Conservation (phyloP, 2,113 vertebrate species). For the Columba janthina region DNA sequence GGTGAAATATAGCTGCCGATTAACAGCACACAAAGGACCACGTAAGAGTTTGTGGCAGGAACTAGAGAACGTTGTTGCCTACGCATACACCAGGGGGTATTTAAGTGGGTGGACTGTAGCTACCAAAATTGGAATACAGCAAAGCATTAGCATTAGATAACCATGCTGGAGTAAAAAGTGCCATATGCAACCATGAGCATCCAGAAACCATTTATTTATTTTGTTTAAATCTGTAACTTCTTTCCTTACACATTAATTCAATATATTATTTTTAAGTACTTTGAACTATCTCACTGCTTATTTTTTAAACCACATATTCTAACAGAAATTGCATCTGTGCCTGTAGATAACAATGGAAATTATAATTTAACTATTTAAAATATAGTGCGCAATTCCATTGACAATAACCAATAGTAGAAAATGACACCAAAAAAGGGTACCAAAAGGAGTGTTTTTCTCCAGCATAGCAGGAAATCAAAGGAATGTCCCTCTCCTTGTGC, state of each 20-base stretch:
- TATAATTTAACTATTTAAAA: neutral
- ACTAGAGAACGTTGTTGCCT: neutral
- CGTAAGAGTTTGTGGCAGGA: slow-evolving; percentile 6
- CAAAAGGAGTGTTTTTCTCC: neutral
- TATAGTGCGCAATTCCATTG: neutral
- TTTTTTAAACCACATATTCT: neutral
- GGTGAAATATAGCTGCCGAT: slow-evolving; percentile 25
- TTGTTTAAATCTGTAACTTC: neutral
- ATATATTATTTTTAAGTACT: neutral
- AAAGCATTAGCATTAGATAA: neutral
- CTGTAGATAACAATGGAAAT: neutral
- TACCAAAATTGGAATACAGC: slow-evolving; percentile 25
- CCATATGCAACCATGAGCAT: neutral
- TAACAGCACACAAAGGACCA: neutral
- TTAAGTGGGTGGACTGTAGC: slow-evolving; percentile 30
- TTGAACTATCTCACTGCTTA: neutral
- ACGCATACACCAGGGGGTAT: neutral
- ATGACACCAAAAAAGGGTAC: neutral
- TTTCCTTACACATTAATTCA: neutral
- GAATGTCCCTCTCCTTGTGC: neutral
- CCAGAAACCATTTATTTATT: slow-evolving; percentile 11
- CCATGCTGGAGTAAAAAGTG: neutral
- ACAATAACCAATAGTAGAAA: neutral
- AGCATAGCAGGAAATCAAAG: neutral
- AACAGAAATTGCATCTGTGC: neutral